These are phyloP conservation scores for Centrocercus urophasianus DNA, from an alignment of 2,113 vertebrate genomes.

Conservation along the genomic window DNA sequence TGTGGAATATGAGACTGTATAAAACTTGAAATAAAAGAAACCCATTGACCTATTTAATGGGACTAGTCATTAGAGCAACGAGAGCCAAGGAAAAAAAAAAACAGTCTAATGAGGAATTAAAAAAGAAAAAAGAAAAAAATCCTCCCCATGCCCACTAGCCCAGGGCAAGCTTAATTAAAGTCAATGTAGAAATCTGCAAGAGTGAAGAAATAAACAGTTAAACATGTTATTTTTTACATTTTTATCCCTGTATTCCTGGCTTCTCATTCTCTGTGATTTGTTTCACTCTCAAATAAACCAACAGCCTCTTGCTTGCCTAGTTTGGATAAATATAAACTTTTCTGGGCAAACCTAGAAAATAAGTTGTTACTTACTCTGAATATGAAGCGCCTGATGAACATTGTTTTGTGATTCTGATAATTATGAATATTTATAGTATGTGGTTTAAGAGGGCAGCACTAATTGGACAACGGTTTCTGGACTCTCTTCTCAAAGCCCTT, in stretches of 20 bases:
- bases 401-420: neutral
- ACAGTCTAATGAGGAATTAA: slow-evolving; percentile 59
- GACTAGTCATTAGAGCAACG: slow-evolving; percentile 57
- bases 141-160: slow-evolving; percentile 15
- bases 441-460: slow-evolving; percentile 48
- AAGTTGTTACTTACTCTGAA: slow-evolving; percentile 1
- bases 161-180: slow-evolving; percentile 65
- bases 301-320: slow-evolving; percentile 18
- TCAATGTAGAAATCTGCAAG: slow-evolving; percentile 37
- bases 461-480: slow-evolving; percentile 46
- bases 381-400: neutral
- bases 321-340: slow-evolving; percentile 61
- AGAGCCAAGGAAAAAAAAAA: slow-evolving; percentile 28
- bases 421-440: slow-evolving; percentile 30
- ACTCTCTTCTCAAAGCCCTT: slow-evolving; percentile 26
- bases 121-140: neutral
- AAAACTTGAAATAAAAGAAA: slow-evolving; percentile 64
- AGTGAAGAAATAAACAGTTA: slow-evolving; percentile 55
- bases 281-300: slow-evolving; percentile 33
- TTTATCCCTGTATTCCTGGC: slow-evolving; percentile 37
- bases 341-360: slow-evolving; percentile 24
- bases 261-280: neutral
- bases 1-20: slow-evolving; percentile 10
- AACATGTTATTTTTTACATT: neutral
- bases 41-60: slow-evolving; percentile 68